Conservation (phyloP, 2,797 vertebrate genomes). For the Uromys caudimaculatus region DNA sequence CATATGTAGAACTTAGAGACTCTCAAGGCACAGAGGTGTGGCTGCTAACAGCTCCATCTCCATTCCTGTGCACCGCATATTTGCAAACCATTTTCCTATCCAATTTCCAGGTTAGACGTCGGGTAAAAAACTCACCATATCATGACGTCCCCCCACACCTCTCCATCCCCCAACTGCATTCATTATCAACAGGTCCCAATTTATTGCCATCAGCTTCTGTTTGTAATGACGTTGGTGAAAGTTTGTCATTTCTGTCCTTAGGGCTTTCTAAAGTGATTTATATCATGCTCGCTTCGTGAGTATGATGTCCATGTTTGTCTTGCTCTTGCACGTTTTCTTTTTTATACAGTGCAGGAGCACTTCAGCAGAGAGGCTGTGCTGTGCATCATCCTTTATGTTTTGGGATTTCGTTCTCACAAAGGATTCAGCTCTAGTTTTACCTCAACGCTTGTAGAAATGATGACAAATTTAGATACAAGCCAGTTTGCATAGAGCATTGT, state of each 20-base stretch:
- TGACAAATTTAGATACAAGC: not conserved
- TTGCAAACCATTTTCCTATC: not conserved
- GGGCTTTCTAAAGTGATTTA: conserved; percentile 57
- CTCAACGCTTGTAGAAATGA: not conserved
- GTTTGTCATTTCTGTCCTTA: not conserved
- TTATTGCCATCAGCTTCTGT: conserved; percentile 23
- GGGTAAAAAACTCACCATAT: not conserved
- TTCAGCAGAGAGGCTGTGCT: not conserved
- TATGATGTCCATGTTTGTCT: not conserved
- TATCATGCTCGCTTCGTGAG: not conserved
- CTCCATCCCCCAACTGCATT: not conserved
- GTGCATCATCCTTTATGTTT: not conserved
- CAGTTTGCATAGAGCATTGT: not conserved
- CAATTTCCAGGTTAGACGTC: not conserved
- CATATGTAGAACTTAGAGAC: not conserved
- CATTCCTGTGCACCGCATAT: not conserved
- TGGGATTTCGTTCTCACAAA: not conserved
- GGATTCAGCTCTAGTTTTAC: not conserved
- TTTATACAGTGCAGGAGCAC: not conserved
- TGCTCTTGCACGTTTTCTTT: not conserved
- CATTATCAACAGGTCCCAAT: not conserved
- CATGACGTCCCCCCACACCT: not conserved
- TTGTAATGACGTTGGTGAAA: not conserved
- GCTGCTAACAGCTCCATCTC: not conserved
- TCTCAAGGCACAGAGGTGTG: not conserved